Conservation (phyloP, 2,797 vertebrate genomes). For the Emys orbicularis region DNA sequence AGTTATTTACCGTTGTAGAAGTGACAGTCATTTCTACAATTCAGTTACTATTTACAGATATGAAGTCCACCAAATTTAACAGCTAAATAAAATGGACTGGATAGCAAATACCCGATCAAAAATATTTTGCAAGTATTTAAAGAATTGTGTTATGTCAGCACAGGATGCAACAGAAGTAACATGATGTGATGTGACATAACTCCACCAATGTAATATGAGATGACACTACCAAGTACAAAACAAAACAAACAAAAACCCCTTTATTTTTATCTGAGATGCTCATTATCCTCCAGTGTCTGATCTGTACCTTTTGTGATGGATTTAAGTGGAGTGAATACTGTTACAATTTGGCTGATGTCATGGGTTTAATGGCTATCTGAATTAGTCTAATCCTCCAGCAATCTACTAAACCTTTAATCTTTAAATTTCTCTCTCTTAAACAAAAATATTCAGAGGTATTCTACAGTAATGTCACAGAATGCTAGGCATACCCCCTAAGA, state of each 20-base stretch:
- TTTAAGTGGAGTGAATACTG: slow-evolving; percentile 57
- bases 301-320: slow-evolving; percentile 71
- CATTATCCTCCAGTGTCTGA: slow-evolving; percentile 66
- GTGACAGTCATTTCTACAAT: neutral
- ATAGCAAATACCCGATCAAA: slow-evolving; percentile 48
- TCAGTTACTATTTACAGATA: neutral
- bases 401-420: slow-evolving; percentile 68
- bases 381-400: slow-evolving; percentile 58
- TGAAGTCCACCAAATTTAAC: slow-evolving; percentile 45
- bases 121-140: slow-evolving; percentile 51
- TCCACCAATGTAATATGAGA: slow-evolving; percentile 74
- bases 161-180: slow-evolving; percentile 47
- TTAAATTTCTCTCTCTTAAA: slow-evolving; percentile 59
- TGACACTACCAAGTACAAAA: slow-evolving; percentile 75
- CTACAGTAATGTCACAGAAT: slow-evolving; percentile 65
- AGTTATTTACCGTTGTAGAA: neutral
- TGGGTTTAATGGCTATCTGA: slow-evolving; percentile 72
- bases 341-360: slow-evolving; percentile 64
- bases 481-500: slow-evolving; percentile 41
- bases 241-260: slow-evolving; percentile 51
- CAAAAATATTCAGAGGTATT: slow-evolving; percentile 25
- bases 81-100: slow-evolving; percentile 28
- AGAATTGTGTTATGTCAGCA: slow-evolving; percentile 70
- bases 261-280: slow-evolving; percentile 77
- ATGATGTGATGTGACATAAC: slow-evolving; percentile 70